Percentiles rank a stretch among this genome's conserved stretches.
These are phyloP conservation scores for Dromococcyx pavoninus DNA, from an alignment of 2,797 vertebrate genomes.

Conservation along the genomic window DNA sequence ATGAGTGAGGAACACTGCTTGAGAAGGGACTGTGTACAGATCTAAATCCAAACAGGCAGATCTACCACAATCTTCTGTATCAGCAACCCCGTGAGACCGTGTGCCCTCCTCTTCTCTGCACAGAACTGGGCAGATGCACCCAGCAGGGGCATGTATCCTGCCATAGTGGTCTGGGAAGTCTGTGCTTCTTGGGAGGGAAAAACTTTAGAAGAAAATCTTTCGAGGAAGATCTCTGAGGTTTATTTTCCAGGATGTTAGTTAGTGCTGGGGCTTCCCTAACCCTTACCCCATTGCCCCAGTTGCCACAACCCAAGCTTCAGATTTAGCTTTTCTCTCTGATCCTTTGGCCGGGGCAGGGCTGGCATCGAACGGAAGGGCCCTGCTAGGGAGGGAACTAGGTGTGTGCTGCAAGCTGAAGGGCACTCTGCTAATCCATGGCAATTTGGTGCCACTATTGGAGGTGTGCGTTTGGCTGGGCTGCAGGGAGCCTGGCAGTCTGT, in stretches of 20 bases:
- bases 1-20: background rate
- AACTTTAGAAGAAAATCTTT: background rate
- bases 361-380: background rate
- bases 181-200: background rate
- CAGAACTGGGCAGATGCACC: background rate
- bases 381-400: background rate
- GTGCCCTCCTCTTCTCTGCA: background rate
- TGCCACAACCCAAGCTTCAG: background rate
- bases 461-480: background rate
- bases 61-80: background rate
- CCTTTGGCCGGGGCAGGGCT: background rate
- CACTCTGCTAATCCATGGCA: background rate
- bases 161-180: background rate
- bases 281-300: background rate
- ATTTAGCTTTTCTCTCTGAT: background rate
- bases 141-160: background rate
- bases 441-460: rapidly evolving
- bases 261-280: background rate
- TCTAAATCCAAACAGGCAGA: background rate
- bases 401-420: background rate
- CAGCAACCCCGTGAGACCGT: background rate
- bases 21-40: background rate
- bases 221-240: background rate
- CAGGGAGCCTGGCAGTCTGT: background rate
- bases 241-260: background rate